A percentile compares a stretch with the other conserved stretches of the same genome.
These are phyloP conservation scores for Microcebus tavaratra DNA, from an alignment of 2,113 vertebrate species.

Conservation along the genomic window DNA sequence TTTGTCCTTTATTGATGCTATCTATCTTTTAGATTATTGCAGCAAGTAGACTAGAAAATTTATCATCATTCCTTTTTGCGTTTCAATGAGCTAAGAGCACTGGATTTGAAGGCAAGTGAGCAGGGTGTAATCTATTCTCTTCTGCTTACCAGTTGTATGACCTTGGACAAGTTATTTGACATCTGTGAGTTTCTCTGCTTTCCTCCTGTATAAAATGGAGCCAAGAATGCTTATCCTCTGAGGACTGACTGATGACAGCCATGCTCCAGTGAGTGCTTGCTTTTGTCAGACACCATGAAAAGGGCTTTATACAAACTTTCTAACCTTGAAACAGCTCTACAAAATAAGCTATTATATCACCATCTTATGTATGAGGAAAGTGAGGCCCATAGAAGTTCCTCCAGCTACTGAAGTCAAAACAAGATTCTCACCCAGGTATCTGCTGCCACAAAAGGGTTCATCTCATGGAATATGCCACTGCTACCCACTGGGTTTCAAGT, in stretches of 20 bases:
- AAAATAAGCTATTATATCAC: not conserved
- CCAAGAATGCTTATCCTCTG: not conserved
- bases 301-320: not conserved
- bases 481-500: not conserved
- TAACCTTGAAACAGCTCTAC: not conserved
- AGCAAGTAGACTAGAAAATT: not conserved
- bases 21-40: not conserved
- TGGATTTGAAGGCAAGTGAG: not conserved
- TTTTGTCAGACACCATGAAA: not conserved
- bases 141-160: not conserved
- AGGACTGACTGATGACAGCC: not conserved
- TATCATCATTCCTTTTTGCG: not conserved
- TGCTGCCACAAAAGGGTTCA: not conserved
- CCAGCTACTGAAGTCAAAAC: not conserved
- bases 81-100: not conserved
- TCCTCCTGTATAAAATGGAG: not conserved
- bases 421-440: not conserved
- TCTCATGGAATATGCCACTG: not conserved
- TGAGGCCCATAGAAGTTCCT: not conserved
- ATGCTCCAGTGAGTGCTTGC: not conserved
- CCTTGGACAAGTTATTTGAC: not conserved
- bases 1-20: not conserved
- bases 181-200: not conserved
- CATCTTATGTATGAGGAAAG: not conserved
- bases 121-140: not conserved